These are phyloP conservation scores for Lycia hirtaria DNA, from an alignment of 2,888 invertebrate genomes.

Conservation along the genomic window DNA sequence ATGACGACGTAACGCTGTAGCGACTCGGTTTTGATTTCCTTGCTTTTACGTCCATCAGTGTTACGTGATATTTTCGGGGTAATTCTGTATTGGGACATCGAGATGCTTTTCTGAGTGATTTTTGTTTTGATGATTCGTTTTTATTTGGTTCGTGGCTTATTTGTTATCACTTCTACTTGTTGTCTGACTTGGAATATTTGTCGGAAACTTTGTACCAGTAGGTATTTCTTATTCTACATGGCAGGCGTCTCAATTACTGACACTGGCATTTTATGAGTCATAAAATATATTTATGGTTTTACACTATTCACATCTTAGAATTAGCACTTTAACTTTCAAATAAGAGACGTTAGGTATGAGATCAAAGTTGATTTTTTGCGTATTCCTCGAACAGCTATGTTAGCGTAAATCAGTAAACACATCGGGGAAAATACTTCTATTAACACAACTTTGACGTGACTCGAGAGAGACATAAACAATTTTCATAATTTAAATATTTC, in stretches of 20 bases:
- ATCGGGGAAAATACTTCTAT: conserved; percentile 44
- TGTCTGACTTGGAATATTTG: conserved; percentile 1
- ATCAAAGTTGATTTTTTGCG: conserved; percentile 41
- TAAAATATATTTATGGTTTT: conserved; percentile 20
- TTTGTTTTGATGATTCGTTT: conserved; percentile 23
- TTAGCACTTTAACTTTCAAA: conserved; percentile 22
- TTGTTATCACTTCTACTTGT: conserved; percentile 6
- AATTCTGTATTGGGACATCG: conserved; percentile 62
- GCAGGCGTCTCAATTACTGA: conserved; percentile 2
- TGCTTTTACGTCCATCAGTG: conserved; percentile 77
- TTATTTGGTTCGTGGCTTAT: conserved; percentile 12
- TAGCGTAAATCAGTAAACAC: conserved; percentile 46
- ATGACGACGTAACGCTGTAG: conserved; percentile 77
- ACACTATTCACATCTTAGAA: conserved; percentile 11
- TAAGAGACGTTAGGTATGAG: conserved; percentile 24
- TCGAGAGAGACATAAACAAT: conserved; percentile 31
- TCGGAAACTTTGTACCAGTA: neutral
- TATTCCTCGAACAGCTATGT: conserved; percentile 43
- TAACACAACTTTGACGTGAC: conserved; percentile 44
- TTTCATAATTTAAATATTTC: conserved; percentile 7
- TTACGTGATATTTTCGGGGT: conserved; percentile 75
- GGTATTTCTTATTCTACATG: neutral
- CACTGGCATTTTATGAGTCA: conserved; percentile 9
- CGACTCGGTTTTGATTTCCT: conserved; percentile 83
- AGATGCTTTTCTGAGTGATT: conserved; percentile 44